Evolutionary conservation across 2,888 invertebrate species (phyloP).

Genomic region (Dicranocentrus wangi): DNA sequence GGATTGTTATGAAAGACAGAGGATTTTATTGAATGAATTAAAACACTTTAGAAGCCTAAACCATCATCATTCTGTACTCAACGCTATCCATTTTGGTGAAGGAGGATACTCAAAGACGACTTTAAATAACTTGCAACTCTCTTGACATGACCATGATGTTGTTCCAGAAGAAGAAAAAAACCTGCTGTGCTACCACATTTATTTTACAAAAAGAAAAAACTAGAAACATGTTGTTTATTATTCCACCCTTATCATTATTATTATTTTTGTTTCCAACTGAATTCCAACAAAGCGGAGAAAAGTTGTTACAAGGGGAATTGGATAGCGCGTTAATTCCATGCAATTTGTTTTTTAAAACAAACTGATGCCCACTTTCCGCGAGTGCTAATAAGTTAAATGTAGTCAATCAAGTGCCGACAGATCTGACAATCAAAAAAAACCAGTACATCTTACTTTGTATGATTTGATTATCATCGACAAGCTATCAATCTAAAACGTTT

Average conservation of each 20-base stretch:
- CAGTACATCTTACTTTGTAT: no score
- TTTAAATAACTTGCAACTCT: constrained; percentile 1
- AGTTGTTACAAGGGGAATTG: no score
- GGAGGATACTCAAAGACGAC: constrained; percentile 55
- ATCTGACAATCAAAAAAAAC: constrained; percentile 9
- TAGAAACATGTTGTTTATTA: no score
- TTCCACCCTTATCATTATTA: no score
- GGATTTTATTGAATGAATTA: constrained; percentile 24
- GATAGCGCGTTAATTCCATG: no score
- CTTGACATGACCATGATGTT: constrained; percentile 52
- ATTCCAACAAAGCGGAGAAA: no score
- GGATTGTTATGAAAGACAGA: background rate
- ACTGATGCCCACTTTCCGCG: background rate
- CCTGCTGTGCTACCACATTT: constrained; percentile 37
- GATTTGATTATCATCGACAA: no score
- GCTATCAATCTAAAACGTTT: no score
- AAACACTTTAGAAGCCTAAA: constrained; percentile 49
- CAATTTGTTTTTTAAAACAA: no score
- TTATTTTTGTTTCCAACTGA: no score
- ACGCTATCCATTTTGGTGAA: constrained; percentile 20
- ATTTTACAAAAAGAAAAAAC: no score
- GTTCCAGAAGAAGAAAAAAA: no score
- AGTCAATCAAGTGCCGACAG: constrained; percentile 7
- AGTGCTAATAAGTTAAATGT: background rate
- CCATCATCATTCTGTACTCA: constrained; percentile 13